Conservation (phyloP, 2,797 vertebrate species). For the Chelon labrosus region DNA sequence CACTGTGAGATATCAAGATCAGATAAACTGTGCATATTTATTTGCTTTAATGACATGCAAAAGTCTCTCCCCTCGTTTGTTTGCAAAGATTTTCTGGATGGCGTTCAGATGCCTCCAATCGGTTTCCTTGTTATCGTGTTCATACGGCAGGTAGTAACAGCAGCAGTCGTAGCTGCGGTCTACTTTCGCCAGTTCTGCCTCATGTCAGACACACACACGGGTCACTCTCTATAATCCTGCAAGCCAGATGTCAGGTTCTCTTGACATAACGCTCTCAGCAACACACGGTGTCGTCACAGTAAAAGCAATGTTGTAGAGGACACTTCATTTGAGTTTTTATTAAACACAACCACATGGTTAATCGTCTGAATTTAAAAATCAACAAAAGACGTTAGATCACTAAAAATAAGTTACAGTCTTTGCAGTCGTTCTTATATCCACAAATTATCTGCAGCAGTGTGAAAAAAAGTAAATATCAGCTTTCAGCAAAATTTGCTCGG, state of each 20-base stretch:
- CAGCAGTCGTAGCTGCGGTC: slow-evolving; percentile 2
- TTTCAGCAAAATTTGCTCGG: not conserved
- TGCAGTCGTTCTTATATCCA: not conserved
- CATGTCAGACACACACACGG: slow-evolving; percentile 26
- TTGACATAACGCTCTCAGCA: slow-evolving; percentile 5
- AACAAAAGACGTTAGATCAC: not conserved
- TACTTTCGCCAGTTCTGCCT: slow-evolving; percentile 25
- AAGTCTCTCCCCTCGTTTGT: no score
- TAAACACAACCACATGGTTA: not conserved
- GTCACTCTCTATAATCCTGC: slow-evolving; percentile 32
- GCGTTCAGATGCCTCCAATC: not conserved
- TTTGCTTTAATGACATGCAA: no score
- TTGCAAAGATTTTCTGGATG: no score
- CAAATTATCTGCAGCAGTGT: not conserved
- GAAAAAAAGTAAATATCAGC: not conserved
- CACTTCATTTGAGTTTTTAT: slow-evolving; percentile 14
- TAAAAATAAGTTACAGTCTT: not conserved
- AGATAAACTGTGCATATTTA: not conserved
- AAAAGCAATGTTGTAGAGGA: not conserved
- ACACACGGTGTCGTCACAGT: not conserved
- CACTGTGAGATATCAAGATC: not conserved
- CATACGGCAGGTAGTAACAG: not conserved
- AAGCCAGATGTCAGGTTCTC: slow-evolving; percentile 14
- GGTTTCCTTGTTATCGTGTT: not conserved
- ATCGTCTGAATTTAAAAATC: not conserved